Base-by-base conservation (phyloP, 1,140 invertebrate species). In the Drosophila mauritiana region DNA sequence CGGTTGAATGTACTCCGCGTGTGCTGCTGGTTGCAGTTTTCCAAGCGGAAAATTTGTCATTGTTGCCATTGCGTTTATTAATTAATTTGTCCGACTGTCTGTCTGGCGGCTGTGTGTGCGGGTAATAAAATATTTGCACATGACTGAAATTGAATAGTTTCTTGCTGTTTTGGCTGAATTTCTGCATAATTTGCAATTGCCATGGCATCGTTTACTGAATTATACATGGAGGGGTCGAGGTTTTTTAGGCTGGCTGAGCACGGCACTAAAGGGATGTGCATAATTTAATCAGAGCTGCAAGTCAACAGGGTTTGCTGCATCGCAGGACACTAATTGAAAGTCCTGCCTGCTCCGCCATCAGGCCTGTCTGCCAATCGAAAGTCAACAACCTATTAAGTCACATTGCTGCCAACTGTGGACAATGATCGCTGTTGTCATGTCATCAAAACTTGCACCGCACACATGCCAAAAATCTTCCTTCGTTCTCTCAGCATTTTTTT, bases 101-200 rank as follows among this genome's bases (percentile, higher is more conserved):
- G 17, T 17, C 17, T 17, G 17, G 17, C 17, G 42, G 61, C 53
- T 61, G 37, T 40, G 39, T 52, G 79, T 59, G 64, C 67, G 75
- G 80, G 84, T 64, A 89, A 88, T 88, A 77, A 78, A 90, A 89
- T 89, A 80, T 89, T 84, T 80, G 85, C 84, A 89, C 84, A 88
- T 88, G 80, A 88, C 46, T 89, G 84, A 70, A 89, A 84, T 72
- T 88, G 84, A 88, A 88, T 89, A 84, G 84, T 89, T 88, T 65
- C 72, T 76, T 67, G 73, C 73, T 76, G 53, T 76, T 76, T 75
- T 65, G 69, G 75, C 75, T 79, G 80, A 68, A 78, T 55, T 80
- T 84, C 58, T 88, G 84, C 80, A 88, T 78, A 88, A 88, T 88
- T 88, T 73, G 63, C 70, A 61, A 83, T 83, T 73, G 80, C 75